These are phyloP conservation scores for Diglossa brunneiventris DNA, from an alignment of 2,113 vertebrate species.

Conservation along the genomic window DNA sequence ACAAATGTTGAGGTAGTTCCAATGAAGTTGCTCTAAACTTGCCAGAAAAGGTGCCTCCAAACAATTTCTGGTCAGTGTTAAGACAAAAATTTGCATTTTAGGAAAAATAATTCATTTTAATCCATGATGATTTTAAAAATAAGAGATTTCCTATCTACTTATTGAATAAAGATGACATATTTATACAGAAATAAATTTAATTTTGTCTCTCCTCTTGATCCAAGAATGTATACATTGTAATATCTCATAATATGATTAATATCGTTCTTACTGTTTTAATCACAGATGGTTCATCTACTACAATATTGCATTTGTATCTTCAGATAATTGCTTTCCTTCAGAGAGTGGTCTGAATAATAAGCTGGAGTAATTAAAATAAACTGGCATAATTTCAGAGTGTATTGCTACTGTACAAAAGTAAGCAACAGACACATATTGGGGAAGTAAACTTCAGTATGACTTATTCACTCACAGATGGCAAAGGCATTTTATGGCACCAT, in stretches of 20 bases:
- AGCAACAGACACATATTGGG: conserved; percentile 30
- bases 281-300: conserved; percentile 56
- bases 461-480: conserved; percentile 44
- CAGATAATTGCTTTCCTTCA: conserved; percentile 68
- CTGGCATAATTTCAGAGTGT: conserved; percentile 54
- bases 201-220: conserved; percentile 19
- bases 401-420: conserved; percentile 40
- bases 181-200: conserved; percentile 51
- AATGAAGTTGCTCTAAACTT: background rate
- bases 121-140: conserved; percentile 4
- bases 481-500: conserved; percentile 14
- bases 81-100: background rate
- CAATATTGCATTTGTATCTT: conserved; percentile 64
- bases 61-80: background rate
- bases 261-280: conserved; percentile 65
- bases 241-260: conserved; percentile 66
- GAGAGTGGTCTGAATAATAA: conserved; percentile 62
- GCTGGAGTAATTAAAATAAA: conserved; percentile 68
- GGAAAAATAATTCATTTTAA: background rate
- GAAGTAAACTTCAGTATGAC: conserved; percentile 32
- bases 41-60: background rate
- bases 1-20: background rate
- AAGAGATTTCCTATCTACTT: conserved; percentile 17
- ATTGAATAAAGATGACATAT: conserved; percentile 55
- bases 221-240: conserved; percentile 43